Percentiles rank a stretch among this genome's conserved stretches.
phyloP scores from a whole-genome alignment of 2,888 invertebrate genomes.

The Zygogramma bicolorata region DNA sequence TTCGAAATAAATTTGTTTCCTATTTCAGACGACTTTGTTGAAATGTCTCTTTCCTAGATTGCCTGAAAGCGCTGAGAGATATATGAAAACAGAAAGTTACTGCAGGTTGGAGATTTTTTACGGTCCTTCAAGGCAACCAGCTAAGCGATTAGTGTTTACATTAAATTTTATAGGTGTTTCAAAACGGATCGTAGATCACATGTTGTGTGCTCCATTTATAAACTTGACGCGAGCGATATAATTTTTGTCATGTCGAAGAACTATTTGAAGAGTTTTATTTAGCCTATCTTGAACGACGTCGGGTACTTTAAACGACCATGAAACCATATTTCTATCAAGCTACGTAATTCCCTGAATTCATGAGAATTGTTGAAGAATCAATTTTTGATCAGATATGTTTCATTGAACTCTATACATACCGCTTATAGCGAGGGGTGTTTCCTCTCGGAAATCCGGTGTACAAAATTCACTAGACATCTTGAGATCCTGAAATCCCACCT shows the following conservation, averaged over 20 bases:
- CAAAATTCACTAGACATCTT: no score
- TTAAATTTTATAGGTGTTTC: constrained; percentile 32
- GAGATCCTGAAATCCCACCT: no score
- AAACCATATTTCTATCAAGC: no score
- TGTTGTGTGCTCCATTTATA: constrained; percentile 14
- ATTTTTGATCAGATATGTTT: no score
- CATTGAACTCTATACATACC: no score
- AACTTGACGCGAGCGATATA: constrained; percentile 10
- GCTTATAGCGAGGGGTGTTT: no score
- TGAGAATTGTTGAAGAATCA: no score
- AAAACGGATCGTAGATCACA: constrained; percentile 25
- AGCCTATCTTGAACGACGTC: no score
- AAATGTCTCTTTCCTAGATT: constrained; percentile 13
- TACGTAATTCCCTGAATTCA: no score
- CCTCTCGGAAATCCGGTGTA: no score
- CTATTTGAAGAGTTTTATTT: no score
- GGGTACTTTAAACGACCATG: no score
- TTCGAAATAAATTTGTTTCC: not conserved
- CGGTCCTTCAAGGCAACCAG: constrained; percentile 26
- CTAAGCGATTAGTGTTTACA: constrained; percentile 34
- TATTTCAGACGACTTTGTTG: constrained; percentile 2
- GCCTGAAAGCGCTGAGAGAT: constrained; percentile 34
- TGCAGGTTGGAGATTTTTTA: constrained; percentile 8
- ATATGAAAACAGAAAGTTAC: constrained; percentile 36
- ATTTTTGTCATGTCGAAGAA: constrained; percentile 9